phyloP scores from a whole-genome alignment of 2,888 invertebrate species.

The Adineta ricciae region DNA sequence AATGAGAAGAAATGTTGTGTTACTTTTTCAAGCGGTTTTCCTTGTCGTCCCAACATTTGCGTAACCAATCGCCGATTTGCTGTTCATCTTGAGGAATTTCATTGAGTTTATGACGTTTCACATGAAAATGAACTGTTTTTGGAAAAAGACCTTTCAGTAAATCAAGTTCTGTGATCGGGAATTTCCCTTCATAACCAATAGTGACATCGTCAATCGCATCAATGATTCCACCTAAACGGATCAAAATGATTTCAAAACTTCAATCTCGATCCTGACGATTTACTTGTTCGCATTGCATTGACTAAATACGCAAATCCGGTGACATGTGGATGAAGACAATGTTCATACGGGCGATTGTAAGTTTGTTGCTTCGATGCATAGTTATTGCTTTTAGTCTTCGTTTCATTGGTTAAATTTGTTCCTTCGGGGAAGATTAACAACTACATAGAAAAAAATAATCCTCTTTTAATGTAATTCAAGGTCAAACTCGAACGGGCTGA shows the following conservation, averaged over 20 bases:
- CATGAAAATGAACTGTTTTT: slow-evolving; percentile 26
- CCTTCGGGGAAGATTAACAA: slow-evolving; percentile 75
- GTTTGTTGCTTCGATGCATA: slow-evolving; percentile 60
- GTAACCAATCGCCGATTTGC: slow-evolving; percentile 1
- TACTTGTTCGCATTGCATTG: slow-evolving; percentile 19
- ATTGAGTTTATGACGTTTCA: not conserved
- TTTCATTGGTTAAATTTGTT: slow-evolving; percentile 67
- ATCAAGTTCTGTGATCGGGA: slow-evolving; percentile 23
- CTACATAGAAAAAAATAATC: slow-evolving; percentile 46
- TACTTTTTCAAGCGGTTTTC: slow-evolving; percentile 28
- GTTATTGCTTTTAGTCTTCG: slow-evolving; percentile 61
- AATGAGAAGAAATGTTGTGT: not conserved
- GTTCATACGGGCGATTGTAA: slow-evolving; percentile 55
- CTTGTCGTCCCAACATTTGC: slow-evolving; percentile 21
- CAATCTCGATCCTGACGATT: not conserved
- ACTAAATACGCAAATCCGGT: slow-evolving; percentile 57
- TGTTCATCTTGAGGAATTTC: not conserved
- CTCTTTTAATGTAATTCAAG: not conserved
- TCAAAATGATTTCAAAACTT: not conserved
- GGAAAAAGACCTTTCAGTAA: slow-evolving; percentile 23
- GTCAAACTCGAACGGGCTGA: too few relatives aligned
- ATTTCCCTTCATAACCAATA: slow-evolving; percentile 24
- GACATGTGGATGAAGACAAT: slow-evolving; percentile 73
- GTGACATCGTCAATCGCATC: slow-evolving; percentile 29
- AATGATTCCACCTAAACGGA: not conserved